A percentile compares a stretch with the other conserved stretches of the same genome.
Evolutionary conservation across 2,888 invertebrate genomes (phyloP).

Genomic region (Laspeyria flexula): DNA sequence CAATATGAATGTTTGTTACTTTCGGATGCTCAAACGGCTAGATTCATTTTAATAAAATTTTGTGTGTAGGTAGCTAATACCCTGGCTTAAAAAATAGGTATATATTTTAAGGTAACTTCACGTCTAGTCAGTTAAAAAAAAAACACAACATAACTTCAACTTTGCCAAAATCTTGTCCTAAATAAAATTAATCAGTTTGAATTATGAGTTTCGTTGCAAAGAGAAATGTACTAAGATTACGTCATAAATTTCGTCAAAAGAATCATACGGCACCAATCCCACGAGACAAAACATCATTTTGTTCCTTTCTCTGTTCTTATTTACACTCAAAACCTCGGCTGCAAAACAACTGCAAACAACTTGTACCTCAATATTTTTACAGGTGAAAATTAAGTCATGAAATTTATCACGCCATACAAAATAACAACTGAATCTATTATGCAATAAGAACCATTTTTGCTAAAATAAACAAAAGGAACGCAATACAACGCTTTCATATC

Average conservation of each 20-base stretch:
- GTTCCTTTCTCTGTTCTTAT: slow-evolving; percentile 1
- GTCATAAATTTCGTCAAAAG: not conserved
- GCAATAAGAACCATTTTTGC: slow-evolving; percentile 34
- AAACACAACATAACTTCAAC: too few species aligned
- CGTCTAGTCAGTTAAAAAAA: too few species aligned
- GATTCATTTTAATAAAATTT: too few species aligned
- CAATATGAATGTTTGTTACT: too few species aligned
- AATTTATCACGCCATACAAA: slow-evolving; percentile 19
- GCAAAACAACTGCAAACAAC: slow-evolving; percentile 14
- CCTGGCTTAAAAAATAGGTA: too few species aligned
- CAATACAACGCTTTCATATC: slow-evolving; percentile 26
- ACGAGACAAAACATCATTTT: not conserved
- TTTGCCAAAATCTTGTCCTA: too few species aligned
- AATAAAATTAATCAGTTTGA: not conserved
- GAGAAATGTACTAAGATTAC: not conserved
- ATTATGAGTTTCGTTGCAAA: not conserved
- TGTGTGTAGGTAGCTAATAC: too few species aligned
- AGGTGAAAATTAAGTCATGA: slow-evolving; percentile 37
- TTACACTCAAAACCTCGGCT: slow-evolving; percentile 1
- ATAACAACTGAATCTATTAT: slow-evolving; percentile 18
- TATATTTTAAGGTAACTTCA: too few species aligned
- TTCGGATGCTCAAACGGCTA: too few species aligned
- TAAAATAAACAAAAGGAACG: slow-evolving; percentile 25
- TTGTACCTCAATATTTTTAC: slow-evolving; percentile 39
- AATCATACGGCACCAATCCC: not conserved